These are phyloP conservation scores for Brachyistius frenatus DNA, from an alignment of 2,113 vertebrate genomes.

Conservation along the genomic window DNA sequence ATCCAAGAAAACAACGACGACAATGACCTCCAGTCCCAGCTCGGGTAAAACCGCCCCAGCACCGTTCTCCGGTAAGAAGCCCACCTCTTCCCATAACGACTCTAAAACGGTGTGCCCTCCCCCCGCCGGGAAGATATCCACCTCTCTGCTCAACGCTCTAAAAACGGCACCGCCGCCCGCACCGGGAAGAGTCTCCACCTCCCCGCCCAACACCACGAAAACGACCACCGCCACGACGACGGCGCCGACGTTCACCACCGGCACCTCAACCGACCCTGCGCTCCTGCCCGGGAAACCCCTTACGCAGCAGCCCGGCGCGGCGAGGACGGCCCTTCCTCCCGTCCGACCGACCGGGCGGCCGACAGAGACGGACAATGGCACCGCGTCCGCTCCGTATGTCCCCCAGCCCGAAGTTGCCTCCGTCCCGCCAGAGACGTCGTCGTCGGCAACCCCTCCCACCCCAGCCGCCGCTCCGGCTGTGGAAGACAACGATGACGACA, in stretches of 20 bases:
- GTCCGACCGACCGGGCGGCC: slow-evolving; percentile 26
- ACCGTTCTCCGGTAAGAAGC: slow-evolving; percentile 56
- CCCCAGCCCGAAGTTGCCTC: slow-evolving; percentile 32
- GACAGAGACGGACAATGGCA: slow-evolving; percentile 51
- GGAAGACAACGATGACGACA: slow-evolving; percentile 34
- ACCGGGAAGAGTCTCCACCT: slow-evolving; percentile 65
- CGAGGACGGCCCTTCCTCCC: slow-evolving; percentile 25
- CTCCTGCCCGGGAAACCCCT: neutral
- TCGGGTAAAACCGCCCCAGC: slow-evolving; percentile 59
- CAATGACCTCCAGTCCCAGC: slow-evolving; percentile 47
- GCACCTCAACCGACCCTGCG: slow-evolving; percentile 18
- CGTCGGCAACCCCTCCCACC: slow-evolving; percentile 20
- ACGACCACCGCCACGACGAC: slow-evolving; percentile 4
- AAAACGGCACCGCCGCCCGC: slow-evolving; percentile 64
- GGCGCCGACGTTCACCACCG: neutral
- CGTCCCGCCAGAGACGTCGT: neutral
- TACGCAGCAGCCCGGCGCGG: slow-evolving; percentile 26
- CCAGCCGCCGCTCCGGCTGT: neutral
- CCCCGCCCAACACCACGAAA: slow-evolving; percentile 28
- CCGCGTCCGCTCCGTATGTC: slow-evolving; percentile 24
- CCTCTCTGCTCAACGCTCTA: slow-evolving; percentile 37
- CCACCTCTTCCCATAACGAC: slow-evolving; percentile 39
- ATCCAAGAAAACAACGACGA: slow-evolving; percentile 65
- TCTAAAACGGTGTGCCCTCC: slow-evolving; percentile 45
- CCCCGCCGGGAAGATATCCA: slow-evolving; percentile 47